A percentile compares a stretch with the other conserved stretches of the same genome.
phyloP scores from a whole-genome alignment of 2,113 vertebrate species.

The Pycnonotus jocosus region DNA sequence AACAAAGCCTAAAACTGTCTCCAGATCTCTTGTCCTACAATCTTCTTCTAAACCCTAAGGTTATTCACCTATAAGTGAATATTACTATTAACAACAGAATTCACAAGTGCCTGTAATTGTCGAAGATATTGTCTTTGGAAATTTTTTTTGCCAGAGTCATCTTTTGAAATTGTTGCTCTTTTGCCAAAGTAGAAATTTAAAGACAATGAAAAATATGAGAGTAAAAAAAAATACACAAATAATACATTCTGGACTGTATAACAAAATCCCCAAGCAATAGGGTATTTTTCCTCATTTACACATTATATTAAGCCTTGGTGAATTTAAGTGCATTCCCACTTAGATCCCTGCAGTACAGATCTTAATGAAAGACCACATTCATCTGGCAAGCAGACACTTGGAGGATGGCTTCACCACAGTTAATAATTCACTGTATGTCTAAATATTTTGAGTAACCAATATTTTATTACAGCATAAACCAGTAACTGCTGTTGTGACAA shows the following conservation, averaged over 20 bases:
- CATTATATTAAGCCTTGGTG: background rate
- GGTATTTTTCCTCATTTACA: background rate
- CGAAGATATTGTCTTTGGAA: background rate
- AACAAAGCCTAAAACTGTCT: background rate
- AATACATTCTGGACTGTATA: background rate
- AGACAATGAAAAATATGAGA: background rate
- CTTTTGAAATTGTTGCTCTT: background rate
- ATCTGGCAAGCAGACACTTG: background rate
- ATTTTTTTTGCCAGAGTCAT: background rate
- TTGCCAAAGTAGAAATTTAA: background rate
- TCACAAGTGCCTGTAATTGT: background rate
- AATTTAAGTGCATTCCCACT: background rate
- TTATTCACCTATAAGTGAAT: background rate
- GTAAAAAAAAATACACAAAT: background rate
- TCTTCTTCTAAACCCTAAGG: background rate
- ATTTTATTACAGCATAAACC: background rate
- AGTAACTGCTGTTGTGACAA: background rate
- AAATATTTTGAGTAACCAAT: background rate
- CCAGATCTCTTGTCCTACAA: background rate
- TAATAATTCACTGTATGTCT: background rate
- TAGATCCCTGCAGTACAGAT: background rate
- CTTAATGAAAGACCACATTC: background rate
- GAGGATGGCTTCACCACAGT: accelerated
- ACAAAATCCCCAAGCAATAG: background rate
- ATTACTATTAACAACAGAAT: too few species aligned